phyloP scores from a whole-genome alignment of 2,113 vertebrate genomes.

The Rallus limicola region DNA sequence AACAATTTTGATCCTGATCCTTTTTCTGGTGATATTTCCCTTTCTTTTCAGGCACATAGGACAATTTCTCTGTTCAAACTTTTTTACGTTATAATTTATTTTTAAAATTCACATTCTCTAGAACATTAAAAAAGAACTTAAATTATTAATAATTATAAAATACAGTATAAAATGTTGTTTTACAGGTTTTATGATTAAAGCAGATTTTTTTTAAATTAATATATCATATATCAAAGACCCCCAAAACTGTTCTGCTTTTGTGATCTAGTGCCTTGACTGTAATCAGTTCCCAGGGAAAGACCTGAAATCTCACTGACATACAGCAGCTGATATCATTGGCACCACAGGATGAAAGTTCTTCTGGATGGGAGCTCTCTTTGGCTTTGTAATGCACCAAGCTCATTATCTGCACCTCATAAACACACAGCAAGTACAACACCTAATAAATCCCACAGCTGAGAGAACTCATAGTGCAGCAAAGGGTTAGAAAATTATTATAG shows the following conservation, averaged over 20 bases:
- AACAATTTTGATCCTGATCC: neutral
- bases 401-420: slow-evolving; percentile 36
- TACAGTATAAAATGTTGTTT: neutral
- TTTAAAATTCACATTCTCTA: neutral
- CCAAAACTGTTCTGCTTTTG: neutral
- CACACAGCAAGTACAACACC: neutral
- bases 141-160: neutral
- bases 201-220: too few species aligned
- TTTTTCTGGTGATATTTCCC: neutral
- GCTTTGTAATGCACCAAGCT: neutral
- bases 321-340: neutral
- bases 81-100: neutral
- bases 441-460: slow-evolving; percentile 26
- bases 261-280: neutral
- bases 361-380: neutral
- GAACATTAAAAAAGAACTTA: neutral
- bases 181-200: neutral
- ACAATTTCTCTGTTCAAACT: neutral
- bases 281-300: neutral
- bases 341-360: neutral
- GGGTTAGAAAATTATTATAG: neutral
- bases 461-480: neutral
- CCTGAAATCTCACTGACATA: neutral
- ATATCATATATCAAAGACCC: neutral
- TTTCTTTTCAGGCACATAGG: neutral